Conservation (phyloP, 2,113 vertebrate species). For the Hystrix cristata region DNA sequence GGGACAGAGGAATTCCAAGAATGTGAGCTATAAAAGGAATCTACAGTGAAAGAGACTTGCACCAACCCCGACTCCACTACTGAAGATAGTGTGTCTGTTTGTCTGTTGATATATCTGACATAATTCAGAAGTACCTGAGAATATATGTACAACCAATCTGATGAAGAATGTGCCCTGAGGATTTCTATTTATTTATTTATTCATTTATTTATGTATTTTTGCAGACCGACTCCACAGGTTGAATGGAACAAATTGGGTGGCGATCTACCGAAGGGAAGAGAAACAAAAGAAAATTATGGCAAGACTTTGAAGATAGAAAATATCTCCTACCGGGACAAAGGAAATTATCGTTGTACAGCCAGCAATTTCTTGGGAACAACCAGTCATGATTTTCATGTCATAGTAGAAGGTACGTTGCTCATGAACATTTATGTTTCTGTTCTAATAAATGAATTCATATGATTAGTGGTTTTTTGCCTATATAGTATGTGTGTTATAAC, state of each 20-base stretch:
- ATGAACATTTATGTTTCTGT: background rate
- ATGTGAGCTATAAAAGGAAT: background rate
- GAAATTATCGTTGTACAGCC: constrained; percentile 94
- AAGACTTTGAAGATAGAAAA: constrained; percentile 92
- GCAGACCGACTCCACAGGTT: constrained; percentile 94
- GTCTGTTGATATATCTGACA: background rate
- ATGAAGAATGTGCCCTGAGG: background rate
- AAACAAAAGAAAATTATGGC: constrained; percentile 89
- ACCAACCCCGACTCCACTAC: background rate
- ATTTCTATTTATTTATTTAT: background rate
- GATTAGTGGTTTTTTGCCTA: background rate
- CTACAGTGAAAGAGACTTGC: background rate
- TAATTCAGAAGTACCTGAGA: background rate
- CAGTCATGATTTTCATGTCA: constrained; percentile 91
- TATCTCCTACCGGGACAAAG: constrained; percentile 90
- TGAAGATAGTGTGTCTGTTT: rapidly evolving
- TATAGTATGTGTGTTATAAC: background rate
- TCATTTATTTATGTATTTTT: background rate
- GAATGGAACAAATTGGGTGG: constrained; percentile 92
- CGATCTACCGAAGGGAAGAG: constrained; percentile 86
- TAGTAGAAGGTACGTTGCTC: constrained; percentile 92
- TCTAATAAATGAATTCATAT: background rate
- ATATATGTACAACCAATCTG: rapidly evolving
- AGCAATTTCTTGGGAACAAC: constrained; percentile 90
- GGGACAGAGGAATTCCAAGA: background rate